Conservation (phyloP, 37 sponge, comb jelly and placozoan genomes). For the Aplysina aerophoba region DNA sequence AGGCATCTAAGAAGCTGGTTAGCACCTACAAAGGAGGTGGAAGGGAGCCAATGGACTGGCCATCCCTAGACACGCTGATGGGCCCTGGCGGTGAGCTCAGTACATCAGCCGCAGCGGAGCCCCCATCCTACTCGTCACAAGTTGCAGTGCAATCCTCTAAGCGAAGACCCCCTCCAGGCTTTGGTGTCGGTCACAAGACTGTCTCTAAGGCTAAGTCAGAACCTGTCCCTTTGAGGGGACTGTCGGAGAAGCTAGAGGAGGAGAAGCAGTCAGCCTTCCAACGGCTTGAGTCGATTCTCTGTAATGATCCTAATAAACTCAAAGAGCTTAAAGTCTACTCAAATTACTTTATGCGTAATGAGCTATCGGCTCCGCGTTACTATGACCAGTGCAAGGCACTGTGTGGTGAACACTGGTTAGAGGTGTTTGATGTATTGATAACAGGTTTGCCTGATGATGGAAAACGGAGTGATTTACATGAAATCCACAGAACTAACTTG, state of each 20-base stretch:
- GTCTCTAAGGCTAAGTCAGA: not conserved
- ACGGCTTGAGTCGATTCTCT: not conserved
- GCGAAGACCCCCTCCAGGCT: not conserved
- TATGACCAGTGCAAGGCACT: constrained; percentile 21
- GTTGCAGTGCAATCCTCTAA: not conserved
- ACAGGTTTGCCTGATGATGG: not conserved
- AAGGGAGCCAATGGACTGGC: not conserved
- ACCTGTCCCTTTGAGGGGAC: not conserved
- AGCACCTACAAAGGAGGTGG: too few relatives aligned
- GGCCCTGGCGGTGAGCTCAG: not conserved
- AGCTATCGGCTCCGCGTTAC: constrained; percentile 21
- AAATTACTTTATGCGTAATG: not conserved
- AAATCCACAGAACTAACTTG: not conserved
- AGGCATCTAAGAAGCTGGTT: too few relatives aligned
- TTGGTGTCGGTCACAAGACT: not conserved
- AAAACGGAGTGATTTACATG: constrained; percentile 3
- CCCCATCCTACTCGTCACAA: not conserved
- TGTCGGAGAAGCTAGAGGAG: not conserved
- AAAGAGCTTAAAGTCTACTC: not conserved
- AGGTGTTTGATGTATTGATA: constrained; percentile 20
- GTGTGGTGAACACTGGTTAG: constrained; percentile 26
- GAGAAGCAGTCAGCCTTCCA: not conserved
- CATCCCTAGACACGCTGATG: not conserved
- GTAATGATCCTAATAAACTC: constrained; percentile 2
- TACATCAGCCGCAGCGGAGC: not conserved